These are phyloP conservation scores for Acheta domesticus DNA, from an alignment of 2,888 invertebrate species.

Conservation along the genomic window DNA sequence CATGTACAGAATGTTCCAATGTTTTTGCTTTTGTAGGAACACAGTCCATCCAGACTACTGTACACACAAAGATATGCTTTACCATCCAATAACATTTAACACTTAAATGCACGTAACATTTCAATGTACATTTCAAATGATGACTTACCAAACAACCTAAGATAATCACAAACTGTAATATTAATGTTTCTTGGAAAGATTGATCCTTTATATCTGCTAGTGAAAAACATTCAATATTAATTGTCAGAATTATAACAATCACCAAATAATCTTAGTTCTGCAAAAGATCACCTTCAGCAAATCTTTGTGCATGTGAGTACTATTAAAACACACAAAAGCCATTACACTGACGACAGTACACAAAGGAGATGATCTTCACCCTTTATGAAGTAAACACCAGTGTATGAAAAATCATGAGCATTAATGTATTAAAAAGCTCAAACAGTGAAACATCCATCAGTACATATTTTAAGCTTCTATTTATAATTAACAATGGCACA, in stretches of 20 bases:
- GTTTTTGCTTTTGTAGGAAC: slow-evolving; percentile 9
- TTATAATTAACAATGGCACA: not conserved
- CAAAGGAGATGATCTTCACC: not conserved
- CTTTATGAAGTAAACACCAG: not conserved
- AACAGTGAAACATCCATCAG: slow-evolving; percentile 18
- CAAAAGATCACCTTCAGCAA: too few species aligned
- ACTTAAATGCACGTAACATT: not conserved
- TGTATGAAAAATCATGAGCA: not conserved
- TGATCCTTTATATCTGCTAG: too few species aligned
- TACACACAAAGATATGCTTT: not conserved
- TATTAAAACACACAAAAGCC: too few species aligned
- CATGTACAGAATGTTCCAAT: slow-evolving; percentile 18
- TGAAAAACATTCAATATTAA: too few species aligned
- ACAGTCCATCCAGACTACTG: not conserved
- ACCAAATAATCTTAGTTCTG: too few species aligned
- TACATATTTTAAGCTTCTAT: not conserved
- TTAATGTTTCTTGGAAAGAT: too few species aligned
- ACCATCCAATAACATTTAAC: not conserved
- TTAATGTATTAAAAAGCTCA: not conserved
- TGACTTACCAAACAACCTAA: too few species aligned
- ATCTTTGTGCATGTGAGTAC: too few species aligned
- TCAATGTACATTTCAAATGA: not conserved
- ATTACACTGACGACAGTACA: too few species aligned
- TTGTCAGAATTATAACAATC: too few species aligned
- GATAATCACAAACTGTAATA: too few species aligned